Base-by-base conservation (phyloP, 2,113 vertebrate genomes). In the Actenoides lindsayi region DNA sequence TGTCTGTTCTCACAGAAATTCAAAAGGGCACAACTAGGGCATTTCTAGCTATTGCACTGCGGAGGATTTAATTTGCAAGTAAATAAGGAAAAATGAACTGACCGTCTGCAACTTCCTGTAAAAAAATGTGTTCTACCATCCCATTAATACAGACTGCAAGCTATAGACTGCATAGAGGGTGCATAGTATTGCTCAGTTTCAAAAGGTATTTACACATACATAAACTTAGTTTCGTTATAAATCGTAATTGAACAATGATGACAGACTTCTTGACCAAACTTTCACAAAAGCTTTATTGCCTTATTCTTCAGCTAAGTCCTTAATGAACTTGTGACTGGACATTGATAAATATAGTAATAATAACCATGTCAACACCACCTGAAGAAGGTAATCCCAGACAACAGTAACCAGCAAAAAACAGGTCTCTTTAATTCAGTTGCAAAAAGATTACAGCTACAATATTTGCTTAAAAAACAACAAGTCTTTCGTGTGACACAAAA, bases 151-250 rank as follows among this genome's bases (percentile, higher is more conserved):
- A 31, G 63, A 51, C 35, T 77, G 13, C 16, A 83, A 63, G 6
- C n/a, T 48, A 13, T 2, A 87, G 19, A 68, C 39, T 30, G 1
- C 20, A 74, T 17, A 77, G 4, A 60, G 1, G 2, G 2, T 27
- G 5, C 5, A 5, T 2, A 48, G 10, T 13, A 28, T 35, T 56
- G 10, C 4, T 44, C 24, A 56, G 31, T 68, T 67, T 78, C 31
- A 57, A 35, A 89, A 74, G 13, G 10, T 37, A 68, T 35, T 81
- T 71, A n/a, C 1, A 24, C 0, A 1, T 18, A 21, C 0, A 0
- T 16, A 83, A 59, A 2, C 3, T 68, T 46, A 41, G 11, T 57
- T 92, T 82, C 5, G 0, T 41, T 25, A 16, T 10, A 63, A 31
- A 41, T 42, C 54, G 20, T 6, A 56, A 35, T 1, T 48, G 35